Conservation (phyloP, 2,113 vertebrate genomes). For the Vanacampus margaritifer region DNA sequence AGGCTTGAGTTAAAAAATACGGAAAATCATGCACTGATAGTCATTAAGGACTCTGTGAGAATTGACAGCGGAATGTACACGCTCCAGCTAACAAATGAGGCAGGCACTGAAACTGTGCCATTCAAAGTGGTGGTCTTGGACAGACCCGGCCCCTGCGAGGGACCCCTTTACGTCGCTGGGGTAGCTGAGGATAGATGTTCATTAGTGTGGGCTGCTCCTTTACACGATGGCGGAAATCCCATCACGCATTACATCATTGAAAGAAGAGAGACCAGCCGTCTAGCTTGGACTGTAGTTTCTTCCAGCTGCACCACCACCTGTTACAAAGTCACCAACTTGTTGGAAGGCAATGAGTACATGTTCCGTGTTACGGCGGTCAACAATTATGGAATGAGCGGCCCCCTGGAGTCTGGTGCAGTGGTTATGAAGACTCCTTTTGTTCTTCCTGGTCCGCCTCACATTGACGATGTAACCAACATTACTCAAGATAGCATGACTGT, state of each 20-base stretch:
- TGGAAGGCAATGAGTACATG: conserved; percentile 93
- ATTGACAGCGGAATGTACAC: conserved; percentile 87
- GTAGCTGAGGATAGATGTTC: conserved; percentile 89
- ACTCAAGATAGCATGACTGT: conserved; percentile 96
- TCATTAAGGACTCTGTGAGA: conserved; percentile 88
- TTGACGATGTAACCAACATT: conserved; percentile 86
- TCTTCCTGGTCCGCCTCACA: conserved; percentile 84
- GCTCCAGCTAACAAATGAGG: conserved; percentile 86
- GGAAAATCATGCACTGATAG: conserved; percentile 84
- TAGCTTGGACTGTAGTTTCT: conserved; percentile 93
- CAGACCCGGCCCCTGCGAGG: conserved; percentile 85
- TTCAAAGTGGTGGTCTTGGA: conserved; percentile 92
- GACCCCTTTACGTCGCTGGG: conserved; percentile 84
- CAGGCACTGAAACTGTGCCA: conserved; percentile 85
- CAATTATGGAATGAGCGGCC: conserved; percentile 87
- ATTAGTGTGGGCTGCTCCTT: conserved; percentile 84
- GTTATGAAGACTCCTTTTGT: conserved; percentile 93
- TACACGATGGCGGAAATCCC: conserved; percentile 86
- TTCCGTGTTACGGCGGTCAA: conserved; percentile 98
- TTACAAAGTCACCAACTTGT: conserved; percentile 91
- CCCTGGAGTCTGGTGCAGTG: conserved; percentile 84
- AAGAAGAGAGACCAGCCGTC: conserved; percentile 93
- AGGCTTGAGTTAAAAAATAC: conserved; percentile 89
- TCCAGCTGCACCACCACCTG: conserved; percentile 81
- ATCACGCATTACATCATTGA: conserved; percentile 92